phyloP scores from a whole-genome alignment of 1,140 invertebrate species.

The Drosophila suzukii region DNA sequence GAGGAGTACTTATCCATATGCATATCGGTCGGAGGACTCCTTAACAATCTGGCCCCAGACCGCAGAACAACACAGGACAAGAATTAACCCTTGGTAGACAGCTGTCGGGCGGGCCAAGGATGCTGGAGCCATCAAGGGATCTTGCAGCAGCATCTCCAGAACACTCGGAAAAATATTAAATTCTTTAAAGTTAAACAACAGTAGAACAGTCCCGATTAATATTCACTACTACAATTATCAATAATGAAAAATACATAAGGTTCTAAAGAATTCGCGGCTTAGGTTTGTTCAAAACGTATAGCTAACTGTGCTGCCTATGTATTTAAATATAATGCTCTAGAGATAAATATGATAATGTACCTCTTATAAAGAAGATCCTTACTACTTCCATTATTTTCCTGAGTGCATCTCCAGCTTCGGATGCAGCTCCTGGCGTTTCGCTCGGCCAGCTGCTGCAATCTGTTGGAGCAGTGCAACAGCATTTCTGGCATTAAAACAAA shows the following conservation, averaged over 20 bases:
- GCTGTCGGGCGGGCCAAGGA: conserved; percentile 55
- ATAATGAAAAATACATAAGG: too few relatives aligned
- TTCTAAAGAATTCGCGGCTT: not conserved
- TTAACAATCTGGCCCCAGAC: conserved; percentile 70
- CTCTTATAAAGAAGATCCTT: too few relatives aligned
- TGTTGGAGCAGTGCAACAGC: conserved; percentile 59
- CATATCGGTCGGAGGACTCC: conserved; percentile 33
- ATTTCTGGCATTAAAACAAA: conserved; percentile 37
- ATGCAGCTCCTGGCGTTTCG: conserved; percentile 22
- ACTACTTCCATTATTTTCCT: not conserved
- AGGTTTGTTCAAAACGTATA: too few relatives aligned
- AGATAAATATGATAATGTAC: too few relatives aligned
- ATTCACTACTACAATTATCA: too few relatives aligned
- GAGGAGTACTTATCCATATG: conserved; percentile 32
- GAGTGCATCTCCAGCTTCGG: conserved; percentile 3
- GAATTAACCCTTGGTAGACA: conserved; percentile 34
- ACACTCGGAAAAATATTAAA: conserved; percentile 1
- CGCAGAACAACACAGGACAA: conserved; percentile 62
- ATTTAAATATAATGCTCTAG: too few relatives aligned
- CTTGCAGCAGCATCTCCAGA: conserved; percentile 2
- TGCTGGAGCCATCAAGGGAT: conserved; percentile 43
- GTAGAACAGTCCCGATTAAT: not conserved
- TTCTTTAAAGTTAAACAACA: not conserved
- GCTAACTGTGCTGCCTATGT: too few relatives aligned
- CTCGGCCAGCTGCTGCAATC: conserved; percentile 63